These are phyloP conservation scores for Scyliorhinus canicula DNA, from an alignment of 2,797 vertebrate species.

Conservation along the genomic window DNA sequence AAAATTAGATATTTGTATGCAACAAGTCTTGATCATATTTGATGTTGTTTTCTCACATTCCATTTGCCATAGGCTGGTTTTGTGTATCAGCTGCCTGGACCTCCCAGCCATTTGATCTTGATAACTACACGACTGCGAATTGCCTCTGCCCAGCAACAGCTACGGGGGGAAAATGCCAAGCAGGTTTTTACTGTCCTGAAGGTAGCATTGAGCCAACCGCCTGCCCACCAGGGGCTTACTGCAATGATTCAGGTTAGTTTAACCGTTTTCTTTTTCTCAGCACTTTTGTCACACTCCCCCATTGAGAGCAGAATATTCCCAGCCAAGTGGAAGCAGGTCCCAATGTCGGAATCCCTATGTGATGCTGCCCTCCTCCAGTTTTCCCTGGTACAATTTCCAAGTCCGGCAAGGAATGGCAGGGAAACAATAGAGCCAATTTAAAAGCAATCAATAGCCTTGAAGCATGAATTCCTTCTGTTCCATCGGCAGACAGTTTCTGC, in stretches of 20 bases:
- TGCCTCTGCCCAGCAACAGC: constrained; percentile 88
- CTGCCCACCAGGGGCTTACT: constrained; percentile 75
- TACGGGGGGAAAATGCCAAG: constrained; percentile 78
- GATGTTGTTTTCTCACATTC: not conserved
- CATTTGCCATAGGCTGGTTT: constrained; percentile 76
- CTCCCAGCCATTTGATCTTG: constrained; percentile 82
- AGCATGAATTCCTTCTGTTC: not conserved
- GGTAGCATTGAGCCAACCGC: constrained; percentile 74
- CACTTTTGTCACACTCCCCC: not conserved
- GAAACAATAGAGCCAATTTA: no score
- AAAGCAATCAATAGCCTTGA: not conserved
- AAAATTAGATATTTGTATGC: no score
- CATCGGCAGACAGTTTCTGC: not conserved
- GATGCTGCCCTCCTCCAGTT: no score
- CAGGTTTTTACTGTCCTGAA: constrained; percentile 74
- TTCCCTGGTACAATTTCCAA: not conserved
- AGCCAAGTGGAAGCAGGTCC: not conserved
- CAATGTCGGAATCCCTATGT: not conserved
- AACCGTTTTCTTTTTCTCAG: not conserved
- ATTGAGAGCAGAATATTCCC: not conserved
- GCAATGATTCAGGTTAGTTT: constrained; percentile 69
- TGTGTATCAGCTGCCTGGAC: constrained; percentile 88
- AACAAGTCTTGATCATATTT: not conserved
- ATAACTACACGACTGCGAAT: constrained; percentile 87
- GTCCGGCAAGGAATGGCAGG: no score